Base-by-base conservation (phyloP, 2,113 vertebrate genomes). In the Todiramphus chloris region DNA sequence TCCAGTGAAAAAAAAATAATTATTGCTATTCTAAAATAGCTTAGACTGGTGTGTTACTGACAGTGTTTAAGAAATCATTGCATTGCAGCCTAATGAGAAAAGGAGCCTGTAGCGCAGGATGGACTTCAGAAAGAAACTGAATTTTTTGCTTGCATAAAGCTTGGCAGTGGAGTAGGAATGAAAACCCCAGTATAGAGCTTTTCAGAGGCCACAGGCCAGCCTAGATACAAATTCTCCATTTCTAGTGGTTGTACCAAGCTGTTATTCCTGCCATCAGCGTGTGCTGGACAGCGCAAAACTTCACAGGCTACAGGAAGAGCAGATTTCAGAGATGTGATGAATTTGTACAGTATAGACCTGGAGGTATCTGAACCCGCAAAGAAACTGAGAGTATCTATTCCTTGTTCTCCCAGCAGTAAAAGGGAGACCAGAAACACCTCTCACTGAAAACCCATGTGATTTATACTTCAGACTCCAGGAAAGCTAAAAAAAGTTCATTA, bases 291-390 rank as follows among this genome's bases (percentile, higher is more conserved):
- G 31, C 50, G 68, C 5, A 48, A 62, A 73, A 33, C 17, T 1
- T 4, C 25, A 21, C 17, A 10, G 67, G 18, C 15, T 6, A 12
- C 0, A 1, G 63, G 13, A 51, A 18, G 9, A 68, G 66, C 7
- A 48, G 5, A 41, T 20, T 9, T 24, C 30, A 21, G 27, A 53
- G 53, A 2, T 7, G 10, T 2, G 21, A 63, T 63, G 0, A 7
- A 37, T 43, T 31, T 30, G 2, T 20, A 2, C 3, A 18, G n/a
- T 21, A 55, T 13, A 13, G 25, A 27, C 50, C 14, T 33, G 72
- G 31, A 86, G 66, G 13, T 4, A 18, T 6, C 89, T 50, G 14
- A 9, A 43, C 12, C 59, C 63, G 18, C 23, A 25, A 11, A 75
- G 43, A 33, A 60, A 9, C 27, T n/a, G n/a, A 79, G 56, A 55